Conservation (phyloP, 2,888 invertebrate genomes). For the Sipha maydis region DNA sequence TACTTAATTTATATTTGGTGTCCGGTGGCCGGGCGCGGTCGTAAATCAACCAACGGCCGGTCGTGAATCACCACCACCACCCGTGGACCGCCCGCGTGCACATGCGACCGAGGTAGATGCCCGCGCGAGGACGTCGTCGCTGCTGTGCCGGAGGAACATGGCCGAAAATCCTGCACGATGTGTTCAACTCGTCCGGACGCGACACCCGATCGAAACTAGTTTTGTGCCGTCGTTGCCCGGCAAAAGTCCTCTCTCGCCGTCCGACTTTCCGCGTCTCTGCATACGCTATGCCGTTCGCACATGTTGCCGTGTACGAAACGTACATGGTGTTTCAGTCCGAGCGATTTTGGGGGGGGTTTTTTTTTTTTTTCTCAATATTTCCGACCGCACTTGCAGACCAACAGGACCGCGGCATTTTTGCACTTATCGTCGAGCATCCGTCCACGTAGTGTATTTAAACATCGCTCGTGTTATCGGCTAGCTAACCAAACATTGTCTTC, state of each 20-base stretch:
- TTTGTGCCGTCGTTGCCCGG: not conserved
- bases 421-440: too few relatives aligned
- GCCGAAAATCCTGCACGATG: constrained; percentile 20
- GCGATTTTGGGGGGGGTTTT: too few relatives aligned
- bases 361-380: too few relatives aligned
- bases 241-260: too few relatives aligned
- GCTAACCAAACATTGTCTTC: too few relatives aligned
- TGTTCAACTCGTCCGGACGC: not conserved
- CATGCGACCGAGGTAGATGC: not conserved
- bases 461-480: too few relatives aligned
- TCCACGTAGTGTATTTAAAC: too few relatives aligned
- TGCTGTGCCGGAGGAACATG: not conserved
- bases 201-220: not conserved
- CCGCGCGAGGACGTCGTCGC: not conserved
- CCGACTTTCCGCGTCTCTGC: too few relatives aligned
- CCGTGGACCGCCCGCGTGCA: not conserved
- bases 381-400: too few relatives aligned
- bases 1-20: constrained; percentile 62
- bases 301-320: not conserved
- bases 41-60: constrained; percentile 59
- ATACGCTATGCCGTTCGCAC: too few relatives aligned
- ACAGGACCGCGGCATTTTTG: too few relatives aligned
- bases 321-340: not conserved
- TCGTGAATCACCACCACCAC: constrained; percentile 40
- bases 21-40: constrained; percentile 53